Evolutionary conservation across 2,113 vertebrate species (phyloP), one percentile per base, ranked within the genome.

Genomic region (Syngnathoides biaculeatus): DNA sequence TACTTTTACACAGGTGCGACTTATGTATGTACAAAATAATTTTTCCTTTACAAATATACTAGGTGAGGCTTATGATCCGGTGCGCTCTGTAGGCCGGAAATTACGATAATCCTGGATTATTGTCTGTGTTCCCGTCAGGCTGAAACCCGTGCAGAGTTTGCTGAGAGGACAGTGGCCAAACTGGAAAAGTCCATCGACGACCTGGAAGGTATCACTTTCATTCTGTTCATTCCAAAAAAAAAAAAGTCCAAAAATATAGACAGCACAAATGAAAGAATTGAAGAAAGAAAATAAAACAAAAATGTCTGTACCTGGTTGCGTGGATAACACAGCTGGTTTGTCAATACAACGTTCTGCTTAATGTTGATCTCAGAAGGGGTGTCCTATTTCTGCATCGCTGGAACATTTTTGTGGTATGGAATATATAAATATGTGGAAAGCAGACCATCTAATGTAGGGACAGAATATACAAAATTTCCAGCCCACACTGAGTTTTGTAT

Each of bases 101-200:
- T n/a, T n/a, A n/a, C n/a, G n/a, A n/a, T 52, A 22, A 52, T 52
- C 2, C 1, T 11, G 9, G 13, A 13, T 56, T 12, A 24, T 53
- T 35, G 43, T 74, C 30, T 84, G 68, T 87, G 58, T 68, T 75
- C 40, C 55, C 72, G n/a, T 19, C 68, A 99, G 97, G 97, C 97
- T 59, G 97, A 99, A 90, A 99, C 97, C 43, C 94, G 97, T 66
- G 97, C 97, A 0, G 97, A 99, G 79, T 99, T 99, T 91, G 96
- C 97, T 1, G 97, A 99, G 86, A 94, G 97, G 84, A 93, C 95
- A 14, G 97, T 98, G 82, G 90, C 97, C 74, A 99, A 99, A 93
- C 94, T 99, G 94, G 97, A 99, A 89, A 99, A 99, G 79, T 92
- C 93, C 8, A 98, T 99, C 2, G 97, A 99, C 65, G 97, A 98